These are phyloP conservation scores for Enteromius afrohamiltoni DNA, from an alignment of 2,797 vertebrate genomes.

Conservation along the genomic window DNA sequence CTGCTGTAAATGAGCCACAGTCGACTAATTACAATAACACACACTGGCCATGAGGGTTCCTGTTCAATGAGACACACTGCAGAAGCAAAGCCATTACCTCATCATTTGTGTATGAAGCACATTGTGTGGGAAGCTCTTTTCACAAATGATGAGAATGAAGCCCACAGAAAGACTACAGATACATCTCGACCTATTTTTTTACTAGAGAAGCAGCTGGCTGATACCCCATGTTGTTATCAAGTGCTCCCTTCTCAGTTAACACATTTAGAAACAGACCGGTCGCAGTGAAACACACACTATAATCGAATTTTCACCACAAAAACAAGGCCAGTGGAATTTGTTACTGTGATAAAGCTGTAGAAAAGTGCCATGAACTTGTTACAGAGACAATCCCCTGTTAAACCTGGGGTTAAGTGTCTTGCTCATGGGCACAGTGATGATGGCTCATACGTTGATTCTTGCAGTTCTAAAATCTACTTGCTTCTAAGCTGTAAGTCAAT, in stretches of 20 bases:
- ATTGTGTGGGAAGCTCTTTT: conserved; percentile 66
- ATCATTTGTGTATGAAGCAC: conserved; percentile 60
- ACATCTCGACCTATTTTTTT: conserved; percentile 35
- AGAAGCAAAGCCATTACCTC: conserved; percentile 25
- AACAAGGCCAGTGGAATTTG: neutral
- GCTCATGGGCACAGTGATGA: neutral
- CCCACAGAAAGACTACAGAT: conserved; percentile 50
- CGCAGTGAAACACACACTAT: neutral
- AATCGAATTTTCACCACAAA: conserved; percentile 1
- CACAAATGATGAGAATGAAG: conserved; percentile 50
- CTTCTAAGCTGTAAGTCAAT: neutral
- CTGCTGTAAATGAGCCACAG: conserved; percentile 38
- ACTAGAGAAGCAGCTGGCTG: conserved; percentile 2
- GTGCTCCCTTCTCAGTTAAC: conserved; percentile 14
- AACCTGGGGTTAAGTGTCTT: conserved; percentile 23
- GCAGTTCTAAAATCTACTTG: neutral
- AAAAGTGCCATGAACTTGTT: conserved; percentile 5
- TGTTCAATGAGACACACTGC: conserved; percentile 21
- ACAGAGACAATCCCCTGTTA: neutral
- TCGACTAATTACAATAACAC: conserved; percentile 39
- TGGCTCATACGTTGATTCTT: neutral
- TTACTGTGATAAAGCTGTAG: neutral
- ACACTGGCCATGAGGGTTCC: conserved; percentile 17
- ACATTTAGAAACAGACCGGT: conserved; percentile 12
- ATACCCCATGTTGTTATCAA: conserved; percentile 30